Evolutionary conservation across 2,797 vertebrate genomes (phyloP), one percentile per base, ranked within the genome.

Genomic region (Muraenolepis orangiensis): DNA sequence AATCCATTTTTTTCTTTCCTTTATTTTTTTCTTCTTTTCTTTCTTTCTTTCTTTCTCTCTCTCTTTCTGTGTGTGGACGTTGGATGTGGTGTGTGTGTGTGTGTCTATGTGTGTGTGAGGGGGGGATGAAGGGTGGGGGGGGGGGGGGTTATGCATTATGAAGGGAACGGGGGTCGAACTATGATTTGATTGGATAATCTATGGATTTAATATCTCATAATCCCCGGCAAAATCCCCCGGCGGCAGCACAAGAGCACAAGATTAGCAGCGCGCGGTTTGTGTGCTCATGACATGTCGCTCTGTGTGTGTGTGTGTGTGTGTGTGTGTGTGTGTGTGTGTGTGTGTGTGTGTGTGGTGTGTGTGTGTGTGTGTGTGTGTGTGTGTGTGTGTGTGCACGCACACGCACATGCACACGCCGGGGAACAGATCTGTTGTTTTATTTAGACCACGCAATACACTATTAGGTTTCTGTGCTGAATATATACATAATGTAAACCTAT

Each of bases 121-220:
- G 40, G 2, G 31, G 23, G 51, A 3, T 7, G 71, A 30, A 46
- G 46, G 72, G 51, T 31, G 23, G 34, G 51, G 76, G 76, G 72
- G 72, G 32, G 16, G 69, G 23, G 66, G 82, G 78, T 84, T 82
- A 81, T 72, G 80, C 79, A 66, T 85, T 76, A 81, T 79, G 76
- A 80, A 46, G 32, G 29, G 79, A 87, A 64, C 11, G 74, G 74
- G 87, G 87, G 84, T 86, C 72, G 85, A 78, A 82, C 90, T 87
- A 79, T 87, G 85, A 93, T 92, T 90, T 92, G 90, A 93, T 93
- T 92, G 89, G 89, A 93, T 93, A 91, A 93, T 93, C 92, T 93
- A 90, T 93, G 91, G 90, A 90, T 93, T 93, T 93, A 93, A 92
- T 93, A 92, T 92, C 87, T 87, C 79, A 84, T 93, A 93, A 93